Evolutionary conservation across 35 echinoderm and acorn worm genomes (phyloP).

Genomic region (Hemicentrotus pulcherrimus): DNA sequence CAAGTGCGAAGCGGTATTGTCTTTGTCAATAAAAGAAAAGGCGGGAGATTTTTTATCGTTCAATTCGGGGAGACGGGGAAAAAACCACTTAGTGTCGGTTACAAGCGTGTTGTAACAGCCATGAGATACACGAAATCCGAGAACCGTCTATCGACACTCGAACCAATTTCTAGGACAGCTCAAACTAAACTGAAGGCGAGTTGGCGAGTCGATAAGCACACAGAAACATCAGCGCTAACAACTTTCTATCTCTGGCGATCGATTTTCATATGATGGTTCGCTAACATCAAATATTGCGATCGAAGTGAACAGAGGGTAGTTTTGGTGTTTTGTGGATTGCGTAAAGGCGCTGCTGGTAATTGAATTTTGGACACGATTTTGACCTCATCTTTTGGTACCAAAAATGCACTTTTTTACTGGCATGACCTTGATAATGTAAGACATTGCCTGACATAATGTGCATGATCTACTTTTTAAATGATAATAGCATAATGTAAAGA

Average conservation of each 20-base stretch:
- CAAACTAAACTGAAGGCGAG: slow-evolving; percentile 1
- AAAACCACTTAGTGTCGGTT: slow-evolving; percentile 33
- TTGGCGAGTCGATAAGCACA: slow-evolving; percentile 23
- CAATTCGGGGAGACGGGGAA: background rate
- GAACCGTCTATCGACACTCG: background rate
- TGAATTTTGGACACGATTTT: background rate
- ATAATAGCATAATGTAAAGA: background rate
- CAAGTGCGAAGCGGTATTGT: slow-evolving; percentile 38
- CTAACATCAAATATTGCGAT: slow-evolving; percentile 30
- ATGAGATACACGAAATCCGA: slow-evolving; percentile 29
- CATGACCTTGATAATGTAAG: background rate
- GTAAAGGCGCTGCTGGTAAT: background rate
- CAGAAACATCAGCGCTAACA: background rate
- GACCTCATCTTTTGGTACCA: background rate
- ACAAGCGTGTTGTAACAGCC: slow-evolving; percentile 39
- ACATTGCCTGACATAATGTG: background rate
- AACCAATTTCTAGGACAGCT: slow-evolving; percentile 8
- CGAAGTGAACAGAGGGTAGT: background rate
- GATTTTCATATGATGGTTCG: slow-evolving; percentile 30
- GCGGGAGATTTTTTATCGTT: slow-evolving; percentile 16
- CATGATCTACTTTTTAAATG: background rate
- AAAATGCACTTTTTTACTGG: background rate
- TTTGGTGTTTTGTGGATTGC: background rate
- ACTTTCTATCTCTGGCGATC: slow-evolving; percentile 8
- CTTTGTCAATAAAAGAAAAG: slow-evolving; percentile 39